These are phyloP conservation scores for Alectoris magna DNA, from an alignment of 2,797 vertebrate genomes.

Conservation along the genomic window DNA sequence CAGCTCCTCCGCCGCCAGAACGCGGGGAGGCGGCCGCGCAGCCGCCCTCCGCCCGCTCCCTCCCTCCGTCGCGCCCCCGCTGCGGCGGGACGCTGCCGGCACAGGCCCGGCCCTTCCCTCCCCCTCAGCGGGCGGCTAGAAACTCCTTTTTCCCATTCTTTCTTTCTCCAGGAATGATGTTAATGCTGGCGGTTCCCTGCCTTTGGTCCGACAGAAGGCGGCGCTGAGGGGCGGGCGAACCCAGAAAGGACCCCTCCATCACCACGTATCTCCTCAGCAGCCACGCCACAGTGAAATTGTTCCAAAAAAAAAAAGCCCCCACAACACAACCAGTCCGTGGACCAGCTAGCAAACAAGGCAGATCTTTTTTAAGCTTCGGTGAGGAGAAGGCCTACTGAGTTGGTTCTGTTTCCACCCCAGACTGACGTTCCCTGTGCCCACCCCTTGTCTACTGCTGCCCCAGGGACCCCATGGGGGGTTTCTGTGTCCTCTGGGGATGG, in stretches of 20 bases:
- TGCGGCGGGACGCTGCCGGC: conserved; percentile 32
- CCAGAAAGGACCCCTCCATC: rapidly evolving
- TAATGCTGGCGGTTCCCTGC: neutral
- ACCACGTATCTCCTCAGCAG: rapidly evolving
- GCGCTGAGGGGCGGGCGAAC: too few species aligned
- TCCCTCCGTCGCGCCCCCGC: neutral
- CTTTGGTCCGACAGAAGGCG: neutral
- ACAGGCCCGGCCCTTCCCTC: conserved; percentile 35
- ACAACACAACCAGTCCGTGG: too few species aligned
- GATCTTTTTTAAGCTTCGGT: neutral
- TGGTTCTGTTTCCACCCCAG: neutral
- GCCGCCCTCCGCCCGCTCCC: neutral
- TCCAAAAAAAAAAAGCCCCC: neutral
- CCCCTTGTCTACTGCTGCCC: rapidly evolving
- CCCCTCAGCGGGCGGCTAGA: neutral
- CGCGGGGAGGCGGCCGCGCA: neutral
- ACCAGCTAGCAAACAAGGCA: neutral
- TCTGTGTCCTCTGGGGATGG: too few species aligned
- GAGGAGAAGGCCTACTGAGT: neutral
- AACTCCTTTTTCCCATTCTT: neutral
- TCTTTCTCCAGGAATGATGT: neutral
- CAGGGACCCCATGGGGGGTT: too few species aligned
- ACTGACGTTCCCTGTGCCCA: rapidly evolving
- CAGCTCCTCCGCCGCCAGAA: neutral
- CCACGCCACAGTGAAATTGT: rapidly evolving